Evolutionary conservation across 2,797 vertebrate genomes (phyloP).

Genomic region (Heterohyrax brucei): DNA sequence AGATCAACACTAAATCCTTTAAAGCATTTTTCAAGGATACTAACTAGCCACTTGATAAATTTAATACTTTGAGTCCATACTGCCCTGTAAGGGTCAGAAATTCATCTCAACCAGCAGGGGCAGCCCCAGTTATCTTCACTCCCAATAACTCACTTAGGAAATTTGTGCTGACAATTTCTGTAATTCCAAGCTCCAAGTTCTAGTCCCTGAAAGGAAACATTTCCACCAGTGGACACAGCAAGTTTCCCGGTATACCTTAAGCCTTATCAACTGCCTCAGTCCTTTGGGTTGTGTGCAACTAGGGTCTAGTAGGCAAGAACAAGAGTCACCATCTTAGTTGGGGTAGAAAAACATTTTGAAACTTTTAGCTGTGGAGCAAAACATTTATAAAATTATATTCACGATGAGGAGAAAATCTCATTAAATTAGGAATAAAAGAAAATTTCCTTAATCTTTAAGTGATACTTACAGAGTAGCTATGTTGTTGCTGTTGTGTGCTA

Average conservation of each 20-base stretch:
- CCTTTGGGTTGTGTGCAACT: not conserved
- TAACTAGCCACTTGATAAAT: not conserved
- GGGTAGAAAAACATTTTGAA: not conserved
- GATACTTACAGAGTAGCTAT: too few relatives aligned
- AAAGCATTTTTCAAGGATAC: not conserved
- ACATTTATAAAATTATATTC: not conserved
- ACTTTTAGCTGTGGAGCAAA: not conserved
- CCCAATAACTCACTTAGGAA: not conserved
- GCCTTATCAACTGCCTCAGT: not conserved
- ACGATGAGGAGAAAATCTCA: not conserved
- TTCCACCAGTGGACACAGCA: not conserved
- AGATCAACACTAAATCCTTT: not conserved
- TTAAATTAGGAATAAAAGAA: too few relatives aligned
- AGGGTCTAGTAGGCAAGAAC: not conserved
- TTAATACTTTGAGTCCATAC: not conserved
- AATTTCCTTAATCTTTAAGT: too few relatives aligned
- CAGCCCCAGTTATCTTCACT: not conserved
- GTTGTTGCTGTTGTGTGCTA: too few relatives aligned
- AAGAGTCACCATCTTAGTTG: not conserved
- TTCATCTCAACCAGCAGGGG: not conserved
- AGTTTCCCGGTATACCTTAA: not conserved
- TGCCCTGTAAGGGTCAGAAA: not conserved
- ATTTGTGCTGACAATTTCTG: not conserved
- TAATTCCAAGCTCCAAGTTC: not conserved
- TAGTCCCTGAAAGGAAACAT: conserved; percentile 11